phyloP scores from a whole-genome alignment of 2,888 invertebrate genomes.

The Nymphalis urticae region DNA sequence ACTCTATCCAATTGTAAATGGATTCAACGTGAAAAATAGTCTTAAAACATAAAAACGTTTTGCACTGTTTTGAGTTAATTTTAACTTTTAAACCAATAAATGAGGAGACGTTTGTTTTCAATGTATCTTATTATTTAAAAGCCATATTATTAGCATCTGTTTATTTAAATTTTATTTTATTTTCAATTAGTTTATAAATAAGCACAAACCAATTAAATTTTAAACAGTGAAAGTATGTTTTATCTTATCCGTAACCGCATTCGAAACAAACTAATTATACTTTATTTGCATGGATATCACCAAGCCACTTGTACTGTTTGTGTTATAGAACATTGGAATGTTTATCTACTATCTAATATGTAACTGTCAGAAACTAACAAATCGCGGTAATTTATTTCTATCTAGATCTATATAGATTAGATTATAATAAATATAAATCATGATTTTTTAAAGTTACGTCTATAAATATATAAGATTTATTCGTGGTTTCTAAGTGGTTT shows the following conservation, averaged over 20 bases:
- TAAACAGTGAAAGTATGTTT: slow-evolving; percentile 30
- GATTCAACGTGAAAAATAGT: no score
- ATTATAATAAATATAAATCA: slow-evolving; percentile 27
- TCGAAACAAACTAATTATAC: slow-evolving; percentile 41
- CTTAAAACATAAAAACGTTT: no score
- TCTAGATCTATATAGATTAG: slow-evolving; percentile 21
- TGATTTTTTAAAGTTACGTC: slow-evolving; percentile 11
- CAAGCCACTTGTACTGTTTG: slow-evolving; percentile 17
- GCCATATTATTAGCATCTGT: not conserved
- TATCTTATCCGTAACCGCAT: slow-evolving; percentile 35
- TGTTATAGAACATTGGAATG: not conserved
- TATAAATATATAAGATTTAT: not conserved
- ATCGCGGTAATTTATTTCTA: slow-evolving; percentile 29
- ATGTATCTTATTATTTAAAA: no score
- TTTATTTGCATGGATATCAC: slow-evolving; percentile 56
- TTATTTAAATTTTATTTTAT: slow-evolving; percentile 26
- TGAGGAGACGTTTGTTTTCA: no score
- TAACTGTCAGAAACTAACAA: slow-evolving; percentile 19
- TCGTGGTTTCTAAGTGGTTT: not conserved
- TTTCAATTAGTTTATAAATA: slow-evolving; percentile 27
- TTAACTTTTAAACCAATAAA: no score
- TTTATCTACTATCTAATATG: slow-evolving; percentile 3
- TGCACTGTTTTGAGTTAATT: no score
- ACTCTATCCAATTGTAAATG: no score
- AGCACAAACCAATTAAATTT: slow-evolving; percentile 36